Evolutionary conservation across 1,140 invertebrate species (phyloP).

Genomic region (Musca vetustissima): DNA sequence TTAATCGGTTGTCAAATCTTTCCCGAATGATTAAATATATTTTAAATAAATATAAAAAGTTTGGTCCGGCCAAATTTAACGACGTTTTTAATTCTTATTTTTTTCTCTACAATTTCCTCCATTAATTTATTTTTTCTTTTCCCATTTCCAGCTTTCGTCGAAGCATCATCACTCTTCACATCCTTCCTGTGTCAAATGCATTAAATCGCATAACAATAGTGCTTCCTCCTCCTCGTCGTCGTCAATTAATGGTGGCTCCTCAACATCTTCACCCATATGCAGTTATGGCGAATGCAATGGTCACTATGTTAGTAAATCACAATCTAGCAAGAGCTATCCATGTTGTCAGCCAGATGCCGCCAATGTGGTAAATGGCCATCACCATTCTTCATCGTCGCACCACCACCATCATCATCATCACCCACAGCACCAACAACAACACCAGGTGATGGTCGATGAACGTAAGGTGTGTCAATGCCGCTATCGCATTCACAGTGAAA

Average conservation of each 20-base stretch:
- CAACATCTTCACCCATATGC: conserved; percentile 29
- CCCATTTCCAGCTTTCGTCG: conserved; percentile 15
- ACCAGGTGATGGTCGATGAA: conserved; percentile 32
- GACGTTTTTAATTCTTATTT: too few relatives aligned
- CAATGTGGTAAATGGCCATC: neutral
- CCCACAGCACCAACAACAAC: conserved; percentile 26
- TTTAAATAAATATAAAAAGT: too few relatives aligned
- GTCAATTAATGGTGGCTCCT: neutral
- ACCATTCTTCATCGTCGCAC: neutral
- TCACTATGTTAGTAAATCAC: conserved; percentile 31
- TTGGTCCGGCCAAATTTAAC: too few relatives aligned
- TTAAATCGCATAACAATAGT: conserved; percentile 24
- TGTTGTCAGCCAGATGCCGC: conserved; percentile 12
- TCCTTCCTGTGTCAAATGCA: conserved; percentile 26
- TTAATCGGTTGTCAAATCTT: too few relatives aligned
- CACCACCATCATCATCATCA: conserved; percentile 15
- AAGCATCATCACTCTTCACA: conserved; percentile 27
- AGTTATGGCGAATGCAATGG: conserved; percentile 48
- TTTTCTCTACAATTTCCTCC: neutral
- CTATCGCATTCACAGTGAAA: conserved; percentile 38
- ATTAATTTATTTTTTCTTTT: conserved; percentile 1
- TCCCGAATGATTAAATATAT: too few relatives aligned
- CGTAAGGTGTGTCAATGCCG: conserved; percentile 45
- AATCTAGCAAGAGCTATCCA: conserved; percentile 8
- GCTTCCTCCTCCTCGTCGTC: conserved; percentile 9